A percentile compares a stretch with the other conserved stretches of the same genome.
These are phyloP conservation scores for Cassiopea xamachana DNA, from an alignment of 30 jellyfish, hydroid and myxozoan genomes.

Conservation along the genomic window DNA sequence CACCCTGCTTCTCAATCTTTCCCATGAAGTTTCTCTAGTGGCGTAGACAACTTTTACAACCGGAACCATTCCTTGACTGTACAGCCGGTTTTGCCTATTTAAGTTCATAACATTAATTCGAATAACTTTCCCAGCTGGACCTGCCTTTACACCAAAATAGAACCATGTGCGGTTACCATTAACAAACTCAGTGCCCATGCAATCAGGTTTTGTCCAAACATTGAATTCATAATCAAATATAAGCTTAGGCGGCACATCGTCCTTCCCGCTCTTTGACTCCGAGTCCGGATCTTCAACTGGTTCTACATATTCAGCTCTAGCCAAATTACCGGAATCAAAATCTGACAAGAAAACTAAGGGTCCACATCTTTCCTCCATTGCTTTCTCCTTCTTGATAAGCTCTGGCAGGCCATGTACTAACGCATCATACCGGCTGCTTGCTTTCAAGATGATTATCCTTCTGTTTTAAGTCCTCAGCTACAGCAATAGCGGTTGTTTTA, in stretches of 20 bases:
- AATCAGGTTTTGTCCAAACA: conserved; percentile 97
- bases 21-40: conserved; percentile 71
- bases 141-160: conserved; percentile 83
- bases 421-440: neutral
- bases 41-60: conserved; percentile 33
- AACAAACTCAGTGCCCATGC: conserved; percentile 85
- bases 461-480: neutral
- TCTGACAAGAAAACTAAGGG: conserved; percentile 67
- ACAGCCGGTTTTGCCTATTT: conserved; percentile 82
- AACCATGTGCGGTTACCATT: conserved; percentile 94
- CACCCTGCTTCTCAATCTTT: conserved; percentile 69
- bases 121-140: conserved; percentile 63
- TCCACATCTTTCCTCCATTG: conserved; percentile 68
- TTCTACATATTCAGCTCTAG: conserved; percentile 71
- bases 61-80: conserved; percentile 95
- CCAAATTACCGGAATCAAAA: conserved; percentile 89
- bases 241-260: neutral
- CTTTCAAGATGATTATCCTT: neutral
- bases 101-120: conserved; percentile 78
- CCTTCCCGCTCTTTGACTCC: neutral
- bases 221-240: conserved; percentile 70
- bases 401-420: neutral
- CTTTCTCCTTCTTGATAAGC: neutral
- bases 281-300: neutral
- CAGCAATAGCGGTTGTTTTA: neutral